A percentile compares a stretch with the other conserved stretches of the same genome.
Evolutionary conservation across 2,113 vertebrate species (phyloP).

Genomic region (Nothobranchius furzeri): DNA sequence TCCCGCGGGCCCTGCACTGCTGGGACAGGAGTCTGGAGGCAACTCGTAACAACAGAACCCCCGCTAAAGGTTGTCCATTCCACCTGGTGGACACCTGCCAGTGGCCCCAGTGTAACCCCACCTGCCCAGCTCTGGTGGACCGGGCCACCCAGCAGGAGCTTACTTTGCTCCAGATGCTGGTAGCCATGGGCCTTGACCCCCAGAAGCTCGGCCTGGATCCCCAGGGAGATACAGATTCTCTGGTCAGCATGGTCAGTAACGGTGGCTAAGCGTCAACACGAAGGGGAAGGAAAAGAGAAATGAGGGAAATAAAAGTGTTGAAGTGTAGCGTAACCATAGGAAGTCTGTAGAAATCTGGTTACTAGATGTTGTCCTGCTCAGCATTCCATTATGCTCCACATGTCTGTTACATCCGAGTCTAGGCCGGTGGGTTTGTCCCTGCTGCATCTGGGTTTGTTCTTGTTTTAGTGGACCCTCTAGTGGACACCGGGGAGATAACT

Average conservation of each 20-base stretch:
- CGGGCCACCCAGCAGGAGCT: slow-evolving; percentile 80
- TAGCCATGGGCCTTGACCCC: slow-evolving; percentile 80
- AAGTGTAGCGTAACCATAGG: slow-evolving; percentile 61
- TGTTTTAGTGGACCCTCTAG: slow-evolving; percentile 51
- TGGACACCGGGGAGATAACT: slow-evolving; percentile 45
- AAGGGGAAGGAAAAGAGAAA: slow-evolving; percentile 3
- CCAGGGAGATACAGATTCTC: slow-evolving; percentile 65
- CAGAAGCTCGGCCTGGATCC: slow-evolving; percentile 78
- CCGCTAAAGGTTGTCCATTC: slow-evolving; percentile 81
- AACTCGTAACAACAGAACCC: slow-evolving; percentile 75
- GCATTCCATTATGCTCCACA: slow-evolving; percentile 72
- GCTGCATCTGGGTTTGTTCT: slow-evolving; percentile 55
- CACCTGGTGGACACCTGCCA: slow-evolving; percentile 83
- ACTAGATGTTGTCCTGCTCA: slow-evolving; percentile 65
- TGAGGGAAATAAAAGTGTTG: slow-evolving; percentile 23
- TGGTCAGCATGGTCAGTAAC: slow-evolving; percentile 75
- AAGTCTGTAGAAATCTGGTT: slow-evolving; percentile 65
- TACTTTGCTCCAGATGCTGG: slow-evolving; percentile 81
- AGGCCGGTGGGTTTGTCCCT: slow-evolving; percentile 55
- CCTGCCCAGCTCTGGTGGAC: slow-evolving; percentile 81
- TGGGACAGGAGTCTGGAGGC: slow-evolving; percentile 84
- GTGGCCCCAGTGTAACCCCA: slow-evolving; percentile 85
- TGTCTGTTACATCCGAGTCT: slow-evolving; percentile 54
- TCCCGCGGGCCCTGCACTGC: slow-evolving; percentile 82
- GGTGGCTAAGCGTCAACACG: slow-evolving; percentile 72